Percentiles rank a stretch among this genome's conserved stretches.
Evolutionary conservation across 2,113 vertebrate genomes (phyloP).

Genomic region (Tylochromis polylepis): DNA sequence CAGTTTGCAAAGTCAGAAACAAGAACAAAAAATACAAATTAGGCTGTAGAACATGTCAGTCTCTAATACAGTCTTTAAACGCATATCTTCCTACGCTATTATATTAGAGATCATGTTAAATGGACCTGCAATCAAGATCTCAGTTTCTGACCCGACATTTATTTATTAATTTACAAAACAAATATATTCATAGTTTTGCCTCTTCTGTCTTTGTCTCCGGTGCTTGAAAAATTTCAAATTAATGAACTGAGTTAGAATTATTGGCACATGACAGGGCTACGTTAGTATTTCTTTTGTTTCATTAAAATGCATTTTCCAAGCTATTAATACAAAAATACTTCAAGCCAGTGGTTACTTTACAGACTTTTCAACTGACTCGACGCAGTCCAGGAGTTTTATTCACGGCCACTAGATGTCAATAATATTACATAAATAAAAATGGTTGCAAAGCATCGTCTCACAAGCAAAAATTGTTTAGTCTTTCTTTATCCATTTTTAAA

Average conservation of each 20-base stretch:
- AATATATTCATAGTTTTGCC: not conserved
- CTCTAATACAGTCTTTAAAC: not conserved
- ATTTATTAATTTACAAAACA: not conserved
- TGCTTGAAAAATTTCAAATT: not conserved
- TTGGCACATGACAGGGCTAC: not conserved
- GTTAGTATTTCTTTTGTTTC: not conserved
- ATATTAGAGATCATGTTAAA: not conserved
- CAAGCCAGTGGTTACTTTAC: not conserved
- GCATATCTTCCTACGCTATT: not conserved
- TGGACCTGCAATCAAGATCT: not conserved
- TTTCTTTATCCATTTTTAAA: not conserved
- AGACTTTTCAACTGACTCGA: not conserved
- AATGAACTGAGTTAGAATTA: not conserved
- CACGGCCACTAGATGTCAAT: constrained; percentile 49
- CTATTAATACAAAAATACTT: not conserved
- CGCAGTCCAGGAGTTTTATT: not conserved
- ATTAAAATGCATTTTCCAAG: not conserved
- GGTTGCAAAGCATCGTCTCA: not conserved
- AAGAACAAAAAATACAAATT: not conserved
- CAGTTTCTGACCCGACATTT: not conserved
- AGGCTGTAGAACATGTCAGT: not conserved
- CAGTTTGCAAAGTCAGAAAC: not conserved
- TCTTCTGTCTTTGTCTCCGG: not conserved
- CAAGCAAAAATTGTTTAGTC: not conserved
- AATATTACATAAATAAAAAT: not conserved